Evolutionary conservation across 2,797 vertebrate genomes (phyloP).

Genomic region (Enoplosus armatus): DNA sequence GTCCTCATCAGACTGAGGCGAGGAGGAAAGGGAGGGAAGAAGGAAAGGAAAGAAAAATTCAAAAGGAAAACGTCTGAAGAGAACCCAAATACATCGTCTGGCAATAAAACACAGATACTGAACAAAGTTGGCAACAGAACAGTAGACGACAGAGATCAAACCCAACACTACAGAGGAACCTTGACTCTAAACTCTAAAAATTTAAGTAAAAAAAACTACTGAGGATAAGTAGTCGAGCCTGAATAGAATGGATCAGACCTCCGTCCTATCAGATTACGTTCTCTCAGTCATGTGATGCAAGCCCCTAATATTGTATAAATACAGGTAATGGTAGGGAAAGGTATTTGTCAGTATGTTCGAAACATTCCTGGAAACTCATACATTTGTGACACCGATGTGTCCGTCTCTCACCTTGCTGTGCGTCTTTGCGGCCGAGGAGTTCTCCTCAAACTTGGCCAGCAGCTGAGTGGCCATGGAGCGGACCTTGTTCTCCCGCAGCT

Average conservation of each 20-base stretch:
- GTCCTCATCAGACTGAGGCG: slow-evolving; percentile 56
- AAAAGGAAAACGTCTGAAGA: not conserved
- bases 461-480: slow-evolving; percentile 95
- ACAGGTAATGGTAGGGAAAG: not conserved
- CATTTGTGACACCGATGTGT: not conserved
- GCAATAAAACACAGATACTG: not conserved
- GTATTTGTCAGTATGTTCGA: too few relatives aligned
- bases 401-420: slow-evolving; percentile 85
- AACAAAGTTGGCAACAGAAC: not conserved
- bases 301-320: not conserved
- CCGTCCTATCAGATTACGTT: not conserved
- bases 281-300: not conserved
- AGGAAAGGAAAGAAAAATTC: not conserved
- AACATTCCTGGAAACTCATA: not conserved
- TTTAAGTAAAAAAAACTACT: not conserved
- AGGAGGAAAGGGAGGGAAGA: not conserved
- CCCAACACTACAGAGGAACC: too few relatives aligned
- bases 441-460: slow-evolving; percentile 96
- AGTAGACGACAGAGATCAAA: not conserved
- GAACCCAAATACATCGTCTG: not conserved
- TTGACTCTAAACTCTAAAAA: too few relatives aligned
- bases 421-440: slow-evolving; percentile 77
- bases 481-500: slow-evolving; percentile 92
- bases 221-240: not conserved
- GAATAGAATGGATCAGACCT: not conserved